Evolutionary conservation across 2,797 vertebrate genomes (phyloP), one percentile per base, ranked within the genome.

Genomic region (Arnoldichthys spilopterus): DNA sequence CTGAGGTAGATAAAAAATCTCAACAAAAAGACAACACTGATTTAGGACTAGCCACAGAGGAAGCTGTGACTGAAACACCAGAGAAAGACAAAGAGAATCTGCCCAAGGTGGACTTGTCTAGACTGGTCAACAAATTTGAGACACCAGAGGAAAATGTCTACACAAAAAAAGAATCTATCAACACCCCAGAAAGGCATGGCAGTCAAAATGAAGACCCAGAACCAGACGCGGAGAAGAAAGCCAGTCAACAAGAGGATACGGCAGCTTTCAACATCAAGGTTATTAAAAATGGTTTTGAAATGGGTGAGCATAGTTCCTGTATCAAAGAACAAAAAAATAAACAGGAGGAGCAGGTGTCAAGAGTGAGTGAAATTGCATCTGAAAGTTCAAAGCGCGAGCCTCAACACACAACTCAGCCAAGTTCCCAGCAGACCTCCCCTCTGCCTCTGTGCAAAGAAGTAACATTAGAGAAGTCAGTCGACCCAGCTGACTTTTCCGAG

Each of bases 271-370:
- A 94, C 88, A 90, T 94, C 56, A 93, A 91, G 85, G 91, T 92
- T 76, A 91, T 93, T 80, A 93, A 90, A 92, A 92, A 92, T 88
- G 88, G 92, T 87, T 95, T 95, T 91, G 91, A 94, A 92, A 92
- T 92, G 80, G 88, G 87, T 82, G 93, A 95, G 78, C 86, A 87
- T 88, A 92, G 87, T 81, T 89, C 80, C 67, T 88, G 88, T 56
- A 71, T 89, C 53, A 91, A 90, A 83, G 90, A 90, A 56, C 89
- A 90, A 88, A 90, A 89, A 92, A 84, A 26, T 82, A 51, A 91
- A 82, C 89, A 92, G 84, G 87, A 90, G 85, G 88, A 93, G 88
- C 86, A 87, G 54, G 82, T 90, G 86, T 92, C 91, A 88, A 91
- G 87, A 63, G 83, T 89, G 77, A 88, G 70, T 74, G 86, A 91